Conservation (phyloP, 2,113 vertebrate species). For the Brevimyrus niger region DNA sequence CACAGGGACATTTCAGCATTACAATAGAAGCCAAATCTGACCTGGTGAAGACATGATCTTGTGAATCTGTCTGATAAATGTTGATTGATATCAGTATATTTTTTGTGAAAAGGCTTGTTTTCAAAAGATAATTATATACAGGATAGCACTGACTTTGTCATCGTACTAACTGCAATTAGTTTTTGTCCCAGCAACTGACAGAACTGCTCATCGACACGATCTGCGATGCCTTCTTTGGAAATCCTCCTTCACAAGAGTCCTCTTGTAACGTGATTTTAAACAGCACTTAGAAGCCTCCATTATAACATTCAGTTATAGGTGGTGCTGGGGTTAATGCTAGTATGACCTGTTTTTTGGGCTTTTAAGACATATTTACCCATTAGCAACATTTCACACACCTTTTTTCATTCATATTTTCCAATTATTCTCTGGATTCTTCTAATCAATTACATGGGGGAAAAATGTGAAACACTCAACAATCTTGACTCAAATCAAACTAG, state of each 20-base stretch:
- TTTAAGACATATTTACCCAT: neutral
- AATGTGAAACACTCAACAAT: neutral
- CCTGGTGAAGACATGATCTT: neutral
- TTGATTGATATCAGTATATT: neutral
- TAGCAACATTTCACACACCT: neutral
- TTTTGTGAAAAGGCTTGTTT: neutral
- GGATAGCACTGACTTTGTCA: neutral
- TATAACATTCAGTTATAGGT: neutral
- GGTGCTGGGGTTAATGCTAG: neutral
- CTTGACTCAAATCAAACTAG: neutral
- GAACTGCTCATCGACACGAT: neutral
- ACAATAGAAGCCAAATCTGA: neutral
- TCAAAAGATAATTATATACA: neutral
- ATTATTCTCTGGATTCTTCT: neutral
- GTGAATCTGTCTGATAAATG: neutral
- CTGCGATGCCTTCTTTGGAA: neutral
- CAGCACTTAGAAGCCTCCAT: neutral
- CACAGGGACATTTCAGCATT: neutral
- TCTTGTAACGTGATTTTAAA: neutral
- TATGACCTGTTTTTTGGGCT: neutral
- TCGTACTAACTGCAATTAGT: neutral
- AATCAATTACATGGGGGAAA: neutral
- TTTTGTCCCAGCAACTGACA: neutral
- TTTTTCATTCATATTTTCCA: neutral
- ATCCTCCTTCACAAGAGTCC: neutral